Evolutionary conservation across 2,113 vertebrate species (phyloP).

Genomic region (Canis aureus): DNA sequence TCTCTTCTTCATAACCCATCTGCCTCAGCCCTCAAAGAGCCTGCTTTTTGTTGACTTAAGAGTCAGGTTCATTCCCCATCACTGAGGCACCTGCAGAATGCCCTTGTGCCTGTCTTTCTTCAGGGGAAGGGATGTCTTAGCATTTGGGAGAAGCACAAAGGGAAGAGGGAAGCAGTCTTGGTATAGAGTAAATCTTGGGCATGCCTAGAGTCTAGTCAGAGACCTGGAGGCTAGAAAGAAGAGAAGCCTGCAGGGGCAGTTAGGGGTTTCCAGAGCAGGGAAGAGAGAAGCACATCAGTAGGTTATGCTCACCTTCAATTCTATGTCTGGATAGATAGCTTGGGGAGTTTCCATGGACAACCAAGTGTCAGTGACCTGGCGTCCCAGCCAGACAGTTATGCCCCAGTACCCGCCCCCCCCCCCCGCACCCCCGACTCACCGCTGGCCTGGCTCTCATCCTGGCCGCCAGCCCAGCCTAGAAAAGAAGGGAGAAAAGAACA

Average conservation of each 20-base stretch:
- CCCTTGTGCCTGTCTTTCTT: background rate
- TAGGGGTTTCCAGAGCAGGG: background rate
- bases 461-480: conserved; percentile 60
- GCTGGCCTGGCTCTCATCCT: conserved; percentile 37
- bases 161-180: background rate
- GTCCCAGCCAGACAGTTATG: conserved; percentile 59
- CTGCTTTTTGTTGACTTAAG: conserved; percentile 1
- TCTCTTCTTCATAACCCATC: background rate
- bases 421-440: conserved; percentile 4
- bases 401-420: background rate
- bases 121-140: background rate
- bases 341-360: background rate
- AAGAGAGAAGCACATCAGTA: background rate
- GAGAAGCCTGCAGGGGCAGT: background rate
- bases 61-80: background rate
- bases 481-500: conserved; percentile 25
- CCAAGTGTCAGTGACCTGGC: conserved; percentile 40
- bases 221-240: background rate
- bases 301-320: background rate
- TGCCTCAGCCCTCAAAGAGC: background rate
- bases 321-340: conserved; percentile 24
- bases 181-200: background rate
- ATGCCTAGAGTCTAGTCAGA: background rate
- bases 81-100: conserved; percentile 14
- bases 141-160: conserved; percentile 32